Percentiles rank a stretch among this genome's conserved stretches.
phyloP scores from a whole-genome alignment of 2,888 invertebrate genomes.

The Cerceris ruficornis region DNA sequence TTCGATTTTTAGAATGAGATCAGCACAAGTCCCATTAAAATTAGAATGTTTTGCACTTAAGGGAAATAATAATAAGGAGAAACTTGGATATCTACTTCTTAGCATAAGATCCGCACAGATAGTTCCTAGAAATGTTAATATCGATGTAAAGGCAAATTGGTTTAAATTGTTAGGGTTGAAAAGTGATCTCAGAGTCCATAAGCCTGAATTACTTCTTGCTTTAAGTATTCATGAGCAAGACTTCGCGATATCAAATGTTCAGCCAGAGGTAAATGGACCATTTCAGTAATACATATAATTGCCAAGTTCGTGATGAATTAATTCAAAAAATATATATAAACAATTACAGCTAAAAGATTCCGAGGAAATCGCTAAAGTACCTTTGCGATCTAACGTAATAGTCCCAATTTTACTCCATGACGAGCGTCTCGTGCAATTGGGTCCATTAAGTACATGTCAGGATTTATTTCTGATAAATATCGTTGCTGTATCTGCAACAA shows the following conservation, averaged over 20 bases:
- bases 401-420: constrained; percentile 66
- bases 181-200: constrained; percentile 75
- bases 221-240: constrained; percentile 77
- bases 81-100: constrained; percentile 87
- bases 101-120: constrained; percentile 88
- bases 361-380: neutral
- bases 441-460: constrained; percentile 72
- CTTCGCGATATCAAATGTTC: constrained; percentile 14
- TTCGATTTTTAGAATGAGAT: constrained; percentile 84
- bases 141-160: constrained; percentile 75
- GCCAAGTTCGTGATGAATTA: neutral
- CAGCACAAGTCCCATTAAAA: constrained; percentile 88
- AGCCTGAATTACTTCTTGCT: constrained; percentile 78
- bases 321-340: neutral
- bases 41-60: constrained; percentile 86
- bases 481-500: constrained; percentile 83
- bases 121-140: constrained; percentile 83
- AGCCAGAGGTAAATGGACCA: constrained; percentile 42
- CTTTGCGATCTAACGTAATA: constrained; percentile 28
- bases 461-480: constrained; percentile 83
- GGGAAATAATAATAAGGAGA: constrained; percentile 84
- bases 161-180: constrained; percentile 78
- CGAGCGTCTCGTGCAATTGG: constrained; percentile 78
- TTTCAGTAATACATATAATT: neutral
- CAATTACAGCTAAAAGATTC: constrained; percentile 24